Percentiles rank a stretch among this genome's conserved stretches.
phyloP scores from a whole-genome alignment of 2,888 invertebrate species.

The Xestia xanthographa region DNA sequence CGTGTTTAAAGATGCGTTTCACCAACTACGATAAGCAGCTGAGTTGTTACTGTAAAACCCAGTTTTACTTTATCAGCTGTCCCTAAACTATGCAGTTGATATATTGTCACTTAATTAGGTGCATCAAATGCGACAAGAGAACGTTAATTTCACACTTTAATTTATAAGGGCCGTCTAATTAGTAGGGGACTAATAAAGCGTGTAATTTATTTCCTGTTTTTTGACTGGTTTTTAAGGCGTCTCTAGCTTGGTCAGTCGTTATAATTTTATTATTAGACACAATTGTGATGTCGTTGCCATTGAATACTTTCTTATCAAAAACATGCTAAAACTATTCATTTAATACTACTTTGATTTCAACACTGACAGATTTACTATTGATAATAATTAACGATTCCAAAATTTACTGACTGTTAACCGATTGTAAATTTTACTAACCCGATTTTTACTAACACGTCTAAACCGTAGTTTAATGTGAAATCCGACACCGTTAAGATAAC shows the following conservation, averaged over 20 bases:
- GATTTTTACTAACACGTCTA: slow-evolving; percentile 50
- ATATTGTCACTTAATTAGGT: slow-evolving; percentile 61
- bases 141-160: slow-evolving; percentile 60
- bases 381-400: slow-evolving; percentile 30
- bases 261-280: slow-evolving; percentile 4
- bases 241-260: background rate
- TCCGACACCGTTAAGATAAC: slow-evolving; percentile 51
- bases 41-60: slow-evolving; percentile 62
- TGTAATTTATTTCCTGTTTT: slow-evolving; percentile 59
- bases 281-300: background rate
- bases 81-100: slow-evolving; percentile 62
- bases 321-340: background rate
- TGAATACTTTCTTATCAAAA: slow-evolving; percentile 1
- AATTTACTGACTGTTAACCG: slow-evolving; percentile 52
- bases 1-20: slow-evolving; percentile 49
- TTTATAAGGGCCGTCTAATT: slow-evolving; percentile 59
- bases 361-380: slow-evolving; percentile 33
- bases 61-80: slow-evolving; percentile 65
- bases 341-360: background rate
- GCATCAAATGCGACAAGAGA: slow-evolving; percentile 60
- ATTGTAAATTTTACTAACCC: slow-evolving; percentile 58
- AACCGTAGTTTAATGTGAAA: slow-evolving; percentile 50
- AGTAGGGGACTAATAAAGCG: slow-evolving; percentile 42
- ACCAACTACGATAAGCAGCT: slow-evolving; percentile 56
- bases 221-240: slow-evolving; percentile 6